These are phyloP conservation scores for Tuberolachnus salignus DNA, from an alignment of 2,888 invertebrate genomes.

Conservation along the genomic window DNA sequence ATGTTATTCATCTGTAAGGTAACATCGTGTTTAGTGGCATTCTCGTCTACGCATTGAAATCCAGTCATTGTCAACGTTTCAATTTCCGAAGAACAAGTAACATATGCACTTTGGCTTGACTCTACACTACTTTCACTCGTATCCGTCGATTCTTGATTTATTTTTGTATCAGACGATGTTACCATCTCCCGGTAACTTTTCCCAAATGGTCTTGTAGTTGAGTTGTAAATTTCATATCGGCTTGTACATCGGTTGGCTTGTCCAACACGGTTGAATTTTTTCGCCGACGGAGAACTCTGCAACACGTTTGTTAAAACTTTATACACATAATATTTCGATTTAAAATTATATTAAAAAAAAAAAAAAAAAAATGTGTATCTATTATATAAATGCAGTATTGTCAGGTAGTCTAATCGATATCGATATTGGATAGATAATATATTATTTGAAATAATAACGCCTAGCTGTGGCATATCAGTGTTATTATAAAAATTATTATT, in stretches of 20 bases:
- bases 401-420: no score
- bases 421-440: no score
- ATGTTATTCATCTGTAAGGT: conserved; percentile 48
- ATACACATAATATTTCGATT: neutral
- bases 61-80: conserved; percentile 57
- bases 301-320: neutral
- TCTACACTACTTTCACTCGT: conserved; percentile 48
- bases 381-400: no score
- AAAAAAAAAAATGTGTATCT: no score
- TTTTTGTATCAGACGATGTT: conserved; percentile 10
- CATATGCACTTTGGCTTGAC: conserved; percentile 48
- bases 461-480: no score
- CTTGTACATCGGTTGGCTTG: conserved; percentile 56
- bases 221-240: conserved; percentile 59
- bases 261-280: conserved; percentile 34
- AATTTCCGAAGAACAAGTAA: conserved; percentile 57
- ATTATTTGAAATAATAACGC: no score
- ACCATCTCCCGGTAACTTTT: conserved; percentile 58
- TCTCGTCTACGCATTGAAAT: conserved; percentile 57
- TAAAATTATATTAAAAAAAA: no score
- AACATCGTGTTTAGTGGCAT: conserved; percentile 49
- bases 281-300: conserved; percentile 15
- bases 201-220: conserved; percentile 58
- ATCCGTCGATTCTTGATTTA: conserved; percentile 62
- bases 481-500: no score